These are phyloP conservation scores for Chelmon rostratus DNA, from an alignment of 2,797 vertebrate genomes.

Conservation along the genomic window DNA sequence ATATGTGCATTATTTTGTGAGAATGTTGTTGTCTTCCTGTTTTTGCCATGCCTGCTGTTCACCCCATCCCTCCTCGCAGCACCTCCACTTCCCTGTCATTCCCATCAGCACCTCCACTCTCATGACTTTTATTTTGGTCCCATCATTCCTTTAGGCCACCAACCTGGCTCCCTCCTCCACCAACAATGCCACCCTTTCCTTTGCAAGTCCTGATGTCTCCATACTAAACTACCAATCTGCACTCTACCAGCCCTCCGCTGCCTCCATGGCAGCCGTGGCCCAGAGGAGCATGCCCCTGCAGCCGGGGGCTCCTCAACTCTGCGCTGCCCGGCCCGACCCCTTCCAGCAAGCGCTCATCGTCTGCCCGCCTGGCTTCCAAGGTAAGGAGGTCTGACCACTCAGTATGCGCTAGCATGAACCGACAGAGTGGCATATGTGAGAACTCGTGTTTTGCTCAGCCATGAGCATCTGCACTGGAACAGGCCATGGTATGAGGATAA, in stretches of 20 bases:
- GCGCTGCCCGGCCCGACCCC: constrained; percentile 95
- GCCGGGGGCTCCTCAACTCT: constrained; percentile 94
- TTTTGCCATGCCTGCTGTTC: constrained; percentile 30
- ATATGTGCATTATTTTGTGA: constrained; percentile 15
- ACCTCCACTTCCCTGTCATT: constrained; percentile 62
- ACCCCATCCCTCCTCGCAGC: constrained; percentile 12
- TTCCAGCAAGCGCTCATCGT: constrained; percentile 99
- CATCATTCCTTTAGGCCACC: constrained; percentile 93
- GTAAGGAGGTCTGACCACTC: constrained; percentile 81
- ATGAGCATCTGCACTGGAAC: neutral
- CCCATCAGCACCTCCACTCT: constrained; percentile 61
- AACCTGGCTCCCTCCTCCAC: constrained; percentile 96
- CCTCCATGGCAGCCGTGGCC: constrained; percentile 97
- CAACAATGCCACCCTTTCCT: constrained; percentile 97
- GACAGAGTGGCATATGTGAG: neutral
- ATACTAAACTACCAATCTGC: constrained; percentile 98
- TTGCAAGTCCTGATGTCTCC: constrained; percentile 97
- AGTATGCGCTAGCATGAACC: constrained; percentile 4
- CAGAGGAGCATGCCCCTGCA: constrained; percentile 98
- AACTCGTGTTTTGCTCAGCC: neutral
- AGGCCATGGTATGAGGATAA: neutral
- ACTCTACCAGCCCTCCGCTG: constrained; percentile 98
- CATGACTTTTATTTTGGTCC: constrained; percentile 89
- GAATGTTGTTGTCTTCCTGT: constrained; percentile 21
- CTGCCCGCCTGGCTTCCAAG: constrained; percentile 99